Base-by-base conservation (phyloP, 1,140 invertebrate genomes). In the Hyles euphorbiae region DNA sequence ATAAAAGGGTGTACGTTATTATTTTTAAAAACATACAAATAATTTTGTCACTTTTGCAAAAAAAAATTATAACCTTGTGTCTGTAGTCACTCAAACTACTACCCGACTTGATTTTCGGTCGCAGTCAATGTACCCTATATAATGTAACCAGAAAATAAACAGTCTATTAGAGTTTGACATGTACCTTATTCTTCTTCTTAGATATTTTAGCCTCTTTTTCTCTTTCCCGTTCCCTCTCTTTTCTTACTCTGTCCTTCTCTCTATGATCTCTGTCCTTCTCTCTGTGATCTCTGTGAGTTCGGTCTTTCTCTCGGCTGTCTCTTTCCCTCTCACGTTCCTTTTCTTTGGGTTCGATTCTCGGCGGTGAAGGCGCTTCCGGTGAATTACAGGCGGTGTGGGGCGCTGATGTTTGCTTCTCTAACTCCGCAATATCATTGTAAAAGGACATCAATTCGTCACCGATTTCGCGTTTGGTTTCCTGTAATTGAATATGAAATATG, bases 361-460 rank as follows among this genome's bases (percentile, higher is more conserved):
- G 65, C 6, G 48, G 70, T 36, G 22, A 22, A 22, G 60, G 64
- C 0, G 53, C 53, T 12, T 68, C 60, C 6, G 68, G 72, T 0
- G 67, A 63, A 33, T 48, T 63, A n/a, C 70, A 47, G 9, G 63
- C 61, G 0, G 72, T 67, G 47, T 48, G 49, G 0, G 74, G 63
- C 0, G 51, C 57, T 2, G 68, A 47, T 3, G 58, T 54, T 0
- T 57, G 56, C 48, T 79, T 80, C 63, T 88, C 85, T 0, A 86
- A 34, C 43, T 81, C 75, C 0, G 85, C 83, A 5, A 88, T 76
- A 48, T 87, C 85, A 57, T 73, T 85, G 73, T 88, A 88, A 71
- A 88, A 88, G 3, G 81, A 84, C 5, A 68, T 54, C 0, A 88
- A 66, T 36, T 83, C 85, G 53, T 83, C 85, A 22, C 78, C 75